These are phyloP conservation scores for Orthosia cruda DNA, from an alignment of 2,888 invertebrate species.

Conservation along the genomic window DNA sequence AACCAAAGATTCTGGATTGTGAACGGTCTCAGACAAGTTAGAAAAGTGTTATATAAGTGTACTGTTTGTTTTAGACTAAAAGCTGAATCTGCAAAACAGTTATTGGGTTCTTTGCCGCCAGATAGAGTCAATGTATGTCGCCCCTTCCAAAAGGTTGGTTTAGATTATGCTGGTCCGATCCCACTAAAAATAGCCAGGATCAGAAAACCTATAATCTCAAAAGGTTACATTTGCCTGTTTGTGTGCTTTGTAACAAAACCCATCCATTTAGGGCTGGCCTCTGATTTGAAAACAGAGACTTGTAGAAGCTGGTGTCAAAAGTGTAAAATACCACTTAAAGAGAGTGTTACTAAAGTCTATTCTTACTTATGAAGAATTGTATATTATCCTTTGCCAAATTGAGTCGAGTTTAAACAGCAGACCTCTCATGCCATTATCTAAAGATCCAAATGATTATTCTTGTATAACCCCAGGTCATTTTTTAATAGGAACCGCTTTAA, in stretches of 20 bases:
- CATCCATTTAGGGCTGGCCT: slow-evolving; percentile 4
- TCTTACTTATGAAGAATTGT: slow-evolving; percentile 5
- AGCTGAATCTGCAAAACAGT: slow-evolving; percentile 9
- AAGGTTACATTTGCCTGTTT: slow-evolving; percentile 8
- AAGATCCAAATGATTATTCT: slow-evolving; percentile 5
- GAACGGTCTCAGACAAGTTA: slow-evolving; percentile 5
- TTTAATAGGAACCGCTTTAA: too few species aligned
- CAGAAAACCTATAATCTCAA: not conserved
- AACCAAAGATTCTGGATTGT: slow-evolving; percentile 9
- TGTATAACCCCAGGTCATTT: not conserved
- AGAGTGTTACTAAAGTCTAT: slow-evolving; percentile 6
- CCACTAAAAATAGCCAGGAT: too few species aligned
- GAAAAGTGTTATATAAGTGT: slow-evolving; percentile 3
- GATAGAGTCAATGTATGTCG: too few species aligned
- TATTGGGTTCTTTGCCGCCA: too few species aligned
- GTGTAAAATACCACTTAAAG: slow-evolving; percentile 4
- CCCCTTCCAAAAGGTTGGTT: too few species aligned
- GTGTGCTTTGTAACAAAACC: slow-evolving; percentile 10
- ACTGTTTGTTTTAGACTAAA: slow-evolving; percentile 14
- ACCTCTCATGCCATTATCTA: slow-evolving; percentile 8
- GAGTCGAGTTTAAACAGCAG: slow-evolving; percentile 11
- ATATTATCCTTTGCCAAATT: not conserved
- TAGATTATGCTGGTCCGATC: too few species aligned
- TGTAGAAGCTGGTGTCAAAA: slow-evolving; percentile 7
- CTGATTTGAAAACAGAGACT: slow-evolving; percentile 18